Evolutionary conservation across 2,888 invertebrate species (phyloP).

Genomic region (Pegoplata infirma): DNA sequence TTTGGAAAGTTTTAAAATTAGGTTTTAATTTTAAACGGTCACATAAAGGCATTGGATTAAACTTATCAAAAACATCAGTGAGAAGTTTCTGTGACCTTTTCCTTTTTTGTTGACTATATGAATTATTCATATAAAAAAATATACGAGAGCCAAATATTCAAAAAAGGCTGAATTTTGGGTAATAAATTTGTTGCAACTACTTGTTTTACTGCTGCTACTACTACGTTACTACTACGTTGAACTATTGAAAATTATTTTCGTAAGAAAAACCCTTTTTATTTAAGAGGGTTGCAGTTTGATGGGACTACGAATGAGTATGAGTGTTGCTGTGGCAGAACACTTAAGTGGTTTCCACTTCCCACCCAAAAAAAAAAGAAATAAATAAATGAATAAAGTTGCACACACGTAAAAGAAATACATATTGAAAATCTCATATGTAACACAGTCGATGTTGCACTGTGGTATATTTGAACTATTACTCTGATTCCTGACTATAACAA

Average conservation of each 20-base stretch:
- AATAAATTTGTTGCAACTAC: slow-evolving; percentile 55
- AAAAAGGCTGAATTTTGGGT: slow-evolving; percentile 38
- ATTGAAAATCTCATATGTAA: slow-evolving; percentile 30
- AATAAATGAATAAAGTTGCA: slow-evolving; percentile 32
- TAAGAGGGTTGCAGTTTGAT: slow-evolving; percentile 34
- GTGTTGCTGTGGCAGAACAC: background rate
- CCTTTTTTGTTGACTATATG: no score
- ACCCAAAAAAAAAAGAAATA: no score
- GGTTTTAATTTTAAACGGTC: no score
- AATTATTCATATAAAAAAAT: background rate
- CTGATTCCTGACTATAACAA: no score
- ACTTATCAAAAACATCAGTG: no score
- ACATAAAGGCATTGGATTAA: no score
- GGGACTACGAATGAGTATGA: background rate
- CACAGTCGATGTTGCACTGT: background rate
- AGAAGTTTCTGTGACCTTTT: no score
- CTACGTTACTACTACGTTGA: background rate
- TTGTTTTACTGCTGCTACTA: slow-evolving; percentile 13
- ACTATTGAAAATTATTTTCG: slow-evolving; percentile 18
- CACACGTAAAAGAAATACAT: slow-evolving; percentile 20
- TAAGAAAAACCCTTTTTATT: slow-evolving; percentile 41
- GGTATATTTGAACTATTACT: no score
- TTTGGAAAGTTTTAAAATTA: no score
- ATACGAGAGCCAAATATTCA: background rate
- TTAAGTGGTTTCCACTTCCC: slow-evolving; percentile 43